phyloP scores from a whole-genome alignment of 2,113 vertebrate species.

The Syngnathus typhle region DNA sequence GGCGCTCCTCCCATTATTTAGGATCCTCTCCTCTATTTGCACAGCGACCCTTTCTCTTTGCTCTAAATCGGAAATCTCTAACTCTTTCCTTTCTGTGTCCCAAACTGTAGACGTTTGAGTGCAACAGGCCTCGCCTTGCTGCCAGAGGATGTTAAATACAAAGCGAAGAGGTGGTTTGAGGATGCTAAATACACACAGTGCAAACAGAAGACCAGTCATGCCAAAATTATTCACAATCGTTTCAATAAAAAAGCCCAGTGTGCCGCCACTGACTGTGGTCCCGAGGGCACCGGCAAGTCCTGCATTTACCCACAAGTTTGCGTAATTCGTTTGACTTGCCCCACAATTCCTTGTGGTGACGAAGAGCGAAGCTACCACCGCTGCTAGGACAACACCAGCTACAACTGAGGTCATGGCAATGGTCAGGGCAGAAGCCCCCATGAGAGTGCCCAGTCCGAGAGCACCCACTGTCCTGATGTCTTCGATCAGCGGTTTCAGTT shows the following conservation, averaged over 20 bases:
- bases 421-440: constrained; percentile 60
- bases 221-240: constrained; percentile 44
- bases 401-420: constrained; percentile 52
- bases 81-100: constrained; percentile 14
- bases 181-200: constrained; percentile 45
- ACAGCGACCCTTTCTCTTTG: constrained; percentile 39
- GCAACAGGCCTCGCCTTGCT: constrained; percentile 30
- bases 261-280: constrained; percentile 53
- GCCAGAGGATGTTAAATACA: constrained; percentile 38
- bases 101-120: neutral
- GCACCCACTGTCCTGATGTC: constrained; percentile 54
- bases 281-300: constrained; percentile 47
- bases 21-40: constrained; percentile 59
- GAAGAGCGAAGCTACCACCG: constrained; percentile 40
- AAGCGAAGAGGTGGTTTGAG: constrained; percentile 47
- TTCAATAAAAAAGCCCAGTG: constrained; percentile 46
- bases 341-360: constrained; percentile 22
- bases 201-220: constrained; percentile 56
- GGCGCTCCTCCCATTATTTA: constrained; percentile 28
- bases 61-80: constrained; percentile 29
- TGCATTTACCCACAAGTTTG: constrained; percentile 37
- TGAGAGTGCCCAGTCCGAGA: constrained; percentile 58
- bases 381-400: constrained; percentile 57
- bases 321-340: neutral
- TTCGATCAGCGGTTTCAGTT: constrained; percentile 49